phyloP scores from a whole-genome alignment of 2,888 invertebrate species.

The Mesochorus sp. region DNA sequence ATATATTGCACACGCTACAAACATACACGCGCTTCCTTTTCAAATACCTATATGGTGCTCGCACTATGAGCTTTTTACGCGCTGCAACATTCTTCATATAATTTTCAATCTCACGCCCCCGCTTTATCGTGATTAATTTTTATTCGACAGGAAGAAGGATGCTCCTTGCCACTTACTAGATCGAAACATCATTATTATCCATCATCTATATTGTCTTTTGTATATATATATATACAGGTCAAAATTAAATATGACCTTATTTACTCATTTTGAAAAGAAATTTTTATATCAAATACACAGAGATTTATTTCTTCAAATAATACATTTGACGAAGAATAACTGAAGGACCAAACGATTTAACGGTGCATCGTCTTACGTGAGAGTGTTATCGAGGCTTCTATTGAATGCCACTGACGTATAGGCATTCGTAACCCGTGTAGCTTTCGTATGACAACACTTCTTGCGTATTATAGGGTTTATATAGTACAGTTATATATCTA shows the following conservation, averaged over 20 bases:
- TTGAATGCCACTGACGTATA: conserved; percentile 55
- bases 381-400: conserved; percentile 54
- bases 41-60: conserved; percentile 28
- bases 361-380: conserved; percentile 2
- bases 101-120: conserved; percentile 43
- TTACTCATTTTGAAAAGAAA: background rate
- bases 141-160: background rate
- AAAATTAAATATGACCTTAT: no score
- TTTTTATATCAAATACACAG: no score
- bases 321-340: background rate
- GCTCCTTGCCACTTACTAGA: background rate
- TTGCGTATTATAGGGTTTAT: conserved; percentile 64
- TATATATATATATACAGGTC: no score
- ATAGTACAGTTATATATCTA: conserved; percentile 8
- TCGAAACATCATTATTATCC: no score
- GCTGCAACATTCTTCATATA: conserved; percentile 13
- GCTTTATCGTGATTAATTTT: conserved; percentile 6
- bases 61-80: conserved; percentile 35
- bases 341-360: background rate
- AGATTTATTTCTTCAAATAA: conserved; percentile 11
- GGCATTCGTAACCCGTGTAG: conserved; percentile 60
- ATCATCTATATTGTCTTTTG: no score
- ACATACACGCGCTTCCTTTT: conserved; percentile 34
- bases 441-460: conserved; percentile 61
- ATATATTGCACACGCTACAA: conserved; percentile 55